phyloP scores from a whole-genome alignment of 2,113 vertebrate genomes.

The Numida meleagris region DNA sequence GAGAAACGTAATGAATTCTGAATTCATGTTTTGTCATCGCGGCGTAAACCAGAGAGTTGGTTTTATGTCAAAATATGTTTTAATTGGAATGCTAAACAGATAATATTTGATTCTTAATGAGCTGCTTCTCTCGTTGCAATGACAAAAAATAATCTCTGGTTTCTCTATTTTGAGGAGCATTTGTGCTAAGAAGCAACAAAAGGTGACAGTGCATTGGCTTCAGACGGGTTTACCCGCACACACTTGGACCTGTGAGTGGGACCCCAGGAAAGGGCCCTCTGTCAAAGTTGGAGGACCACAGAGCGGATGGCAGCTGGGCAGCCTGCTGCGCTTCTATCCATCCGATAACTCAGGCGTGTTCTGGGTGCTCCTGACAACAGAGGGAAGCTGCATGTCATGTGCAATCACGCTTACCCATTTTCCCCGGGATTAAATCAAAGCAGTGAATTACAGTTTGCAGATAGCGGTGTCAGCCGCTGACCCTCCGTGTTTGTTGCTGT shows the following conservation, averaged over 20 bases:
- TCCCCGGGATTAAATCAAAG: not conserved
- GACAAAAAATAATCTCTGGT: not conserved
- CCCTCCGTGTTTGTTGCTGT: not conserved
- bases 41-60: not conserved
- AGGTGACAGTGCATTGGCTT: not conserved
- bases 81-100: not conserved
- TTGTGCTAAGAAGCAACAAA: not conserved
- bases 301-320: rapidly evolving
- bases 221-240: not conserved
- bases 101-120: not conserved
- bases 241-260: rapidly evolving
- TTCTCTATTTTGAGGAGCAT: not conserved
- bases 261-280: rapidly evolving
- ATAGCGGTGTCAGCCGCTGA: not conserved
- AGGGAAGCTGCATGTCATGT: not conserved
- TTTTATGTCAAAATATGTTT: not conserved
- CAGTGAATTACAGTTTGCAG: not conserved
- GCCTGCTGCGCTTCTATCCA: not conserved
- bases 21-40: not conserved
- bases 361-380: not conserved
- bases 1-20: not conserved
- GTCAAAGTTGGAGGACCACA: not conserved
- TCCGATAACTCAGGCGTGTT: not conserved
- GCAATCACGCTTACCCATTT: not conserved
- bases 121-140: not conserved